Evolutionary conservation across 2,113 vertebrate genomes (phyloP).

Genomic region (Phaethornis superciliosus): DNA sequence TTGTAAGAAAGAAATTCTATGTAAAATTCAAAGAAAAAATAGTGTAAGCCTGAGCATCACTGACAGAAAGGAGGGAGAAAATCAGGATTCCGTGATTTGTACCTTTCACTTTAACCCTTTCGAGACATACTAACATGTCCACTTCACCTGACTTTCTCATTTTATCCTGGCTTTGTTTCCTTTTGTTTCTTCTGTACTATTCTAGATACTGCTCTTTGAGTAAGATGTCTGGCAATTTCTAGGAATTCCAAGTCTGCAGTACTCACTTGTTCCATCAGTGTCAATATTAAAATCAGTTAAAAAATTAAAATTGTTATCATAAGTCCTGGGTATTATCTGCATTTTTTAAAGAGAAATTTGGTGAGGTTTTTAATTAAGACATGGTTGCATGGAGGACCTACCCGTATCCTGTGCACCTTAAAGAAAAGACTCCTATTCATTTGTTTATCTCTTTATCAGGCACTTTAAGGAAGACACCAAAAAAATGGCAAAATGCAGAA

Average conservation of each 20-base stretch:
- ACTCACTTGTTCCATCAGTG: background rate
- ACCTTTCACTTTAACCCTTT: background rate
- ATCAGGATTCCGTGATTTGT: background rate
- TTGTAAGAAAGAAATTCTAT: background rate
- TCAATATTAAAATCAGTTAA: background rate
- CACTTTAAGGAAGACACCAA: background rate
- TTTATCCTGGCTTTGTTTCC: background rate
- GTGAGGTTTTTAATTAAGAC: background rate
- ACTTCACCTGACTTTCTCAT: background rate
- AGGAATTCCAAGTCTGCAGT: background rate
- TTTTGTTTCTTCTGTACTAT: background rate
- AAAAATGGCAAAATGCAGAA: background rate
- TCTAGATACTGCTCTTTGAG: background rate
- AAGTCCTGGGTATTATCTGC: background rate
- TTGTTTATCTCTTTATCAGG: background rate
- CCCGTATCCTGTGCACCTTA: background rate
- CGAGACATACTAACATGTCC: background rate
- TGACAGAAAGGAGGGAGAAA: background rate
- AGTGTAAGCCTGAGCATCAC: background rate
- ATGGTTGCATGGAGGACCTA: accelerated
- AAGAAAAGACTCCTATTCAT: background rate
- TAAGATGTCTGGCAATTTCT: background rate
- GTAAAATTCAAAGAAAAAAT: background rate
- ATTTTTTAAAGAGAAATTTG: background rate
- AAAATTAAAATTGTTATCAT: background rate